These are phyloP conservation scores for Corythornis cristatus DNA, from an alignment of 2,113 vertebrate species.

Conservation along the genomic window DNA sequence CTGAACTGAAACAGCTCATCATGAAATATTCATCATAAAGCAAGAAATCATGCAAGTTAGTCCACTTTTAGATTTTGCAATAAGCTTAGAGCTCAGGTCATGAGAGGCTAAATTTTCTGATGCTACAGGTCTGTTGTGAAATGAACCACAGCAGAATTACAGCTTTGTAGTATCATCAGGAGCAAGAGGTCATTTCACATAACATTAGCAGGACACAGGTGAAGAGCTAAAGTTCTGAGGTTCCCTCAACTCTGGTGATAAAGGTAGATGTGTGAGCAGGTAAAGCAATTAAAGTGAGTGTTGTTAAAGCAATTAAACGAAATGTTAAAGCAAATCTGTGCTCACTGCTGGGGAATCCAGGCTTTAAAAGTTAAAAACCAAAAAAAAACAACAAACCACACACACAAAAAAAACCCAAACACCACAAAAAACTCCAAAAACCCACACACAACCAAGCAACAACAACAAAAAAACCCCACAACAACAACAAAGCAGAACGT, in stretches of 20 bases:
- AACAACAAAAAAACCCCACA: not conserved
- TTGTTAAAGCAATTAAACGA: not conserved
- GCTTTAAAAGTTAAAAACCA: not conserved
- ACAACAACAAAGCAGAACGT: not conserved
- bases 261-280: not conserved
- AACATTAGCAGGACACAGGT: not conserved
- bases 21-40: not conserved
- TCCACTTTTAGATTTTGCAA: not conserved
- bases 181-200: not conserved
- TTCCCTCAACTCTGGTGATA: not conserved
- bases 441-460: too few species aligned
- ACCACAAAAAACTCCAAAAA: too few species aligned
- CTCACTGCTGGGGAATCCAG: not conserved
- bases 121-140: not conserved
- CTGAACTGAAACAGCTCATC: not conserved
- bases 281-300: not conserved
- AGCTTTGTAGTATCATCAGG: not conserved
- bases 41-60: not conserved
- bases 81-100: not conserved
- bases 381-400: too few species aligned
- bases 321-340: not conserved
- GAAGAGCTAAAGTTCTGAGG: not conserved
- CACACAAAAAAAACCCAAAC: not conserved
- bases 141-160: not conserved
- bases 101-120: not conserved